Evolutionary conservation across 2,888 invertebrate species (phyloP).

Genomic region (Sclerodermus sp.): DNA sequence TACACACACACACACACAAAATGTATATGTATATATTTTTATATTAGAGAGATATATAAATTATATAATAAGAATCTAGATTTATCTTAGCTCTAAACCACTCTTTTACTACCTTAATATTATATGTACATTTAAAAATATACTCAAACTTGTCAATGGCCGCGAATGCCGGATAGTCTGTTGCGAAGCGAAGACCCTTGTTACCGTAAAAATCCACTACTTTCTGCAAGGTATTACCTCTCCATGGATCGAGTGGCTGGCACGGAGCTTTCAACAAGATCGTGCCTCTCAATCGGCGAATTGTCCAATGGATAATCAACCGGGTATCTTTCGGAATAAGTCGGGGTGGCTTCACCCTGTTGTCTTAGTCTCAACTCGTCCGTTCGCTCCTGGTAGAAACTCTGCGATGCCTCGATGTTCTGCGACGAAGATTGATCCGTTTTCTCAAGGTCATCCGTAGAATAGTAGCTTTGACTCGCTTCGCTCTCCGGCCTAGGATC

Average conservation of each 20-base stretch:
- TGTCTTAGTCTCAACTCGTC: slow-evolving; percentile 40
- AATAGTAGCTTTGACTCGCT: slow-evolving; percentile 51
- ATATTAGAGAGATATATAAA: slow-evolving; percentile 43
- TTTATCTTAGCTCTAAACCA: slow-evolving; percentile 40
- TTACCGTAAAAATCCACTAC: slow-evolving; percentile 11
- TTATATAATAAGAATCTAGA: slow-evolving; percentile 47
- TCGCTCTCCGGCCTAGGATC: slow-evolving; percentile 47
- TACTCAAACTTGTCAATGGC: slow-evolving; percentile 25
- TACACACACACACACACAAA: slow-evolving; percentile 7
- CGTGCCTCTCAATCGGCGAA: slow-evolving; percentile 53
- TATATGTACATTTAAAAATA: slow-evolving; percentile 49
- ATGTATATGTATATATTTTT: slow-evolving; percentile 12
- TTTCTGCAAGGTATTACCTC: slow-evolving; percentile 45
- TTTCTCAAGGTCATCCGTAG: slow-evolving; percentile 40
- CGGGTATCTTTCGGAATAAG: slow-evolving; percentile 49
- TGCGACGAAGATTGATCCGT: slow-evolving; percentile 41
- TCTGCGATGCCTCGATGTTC: slow-evolving; percentile 51
- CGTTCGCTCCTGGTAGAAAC: slow-evolving; percentile 46
- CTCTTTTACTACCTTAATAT: slow-evolving; percentile 33
- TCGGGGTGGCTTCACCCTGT: slow-evolving; percentile 49
- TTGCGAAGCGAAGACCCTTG: slow-evolving; percentile 15
- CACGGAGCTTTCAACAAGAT: slow-evolving; percentile 53
- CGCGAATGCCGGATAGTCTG: slow-evolving; percentile 22
- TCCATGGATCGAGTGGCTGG: slow-evolving; percentile 48
- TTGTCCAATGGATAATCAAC: slow-evolving; percentile 48